These are phyloP conservation scores for Oryzaephilus surinamensis DNA, from an alignment of 1,140 invertebrate species.

Conservation along the genomic window DNA sequence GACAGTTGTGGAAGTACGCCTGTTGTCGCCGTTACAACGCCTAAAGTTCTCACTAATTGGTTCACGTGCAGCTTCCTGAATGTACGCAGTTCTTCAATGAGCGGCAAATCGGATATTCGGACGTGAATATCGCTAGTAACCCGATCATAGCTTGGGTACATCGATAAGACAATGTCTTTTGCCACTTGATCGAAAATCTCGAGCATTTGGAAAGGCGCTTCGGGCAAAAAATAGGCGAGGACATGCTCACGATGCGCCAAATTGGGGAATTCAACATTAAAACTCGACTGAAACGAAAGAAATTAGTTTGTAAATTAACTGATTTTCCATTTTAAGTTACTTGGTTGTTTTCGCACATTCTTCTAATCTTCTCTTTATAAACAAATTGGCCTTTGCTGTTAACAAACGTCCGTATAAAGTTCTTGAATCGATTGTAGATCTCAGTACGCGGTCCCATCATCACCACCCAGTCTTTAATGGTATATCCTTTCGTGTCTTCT, in stretches of 20 bases:
- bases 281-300: slow-evolving; percentile 53
- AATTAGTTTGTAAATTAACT: background rate
- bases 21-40: slow-evolving; percentile 93
- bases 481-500: slow-evolving; percentile 89
- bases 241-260: slow-evolving; percentile 85
- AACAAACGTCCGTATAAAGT: slow-evolving; percentile 83
- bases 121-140: slow-evolving; percentile 91
- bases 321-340: slow-evolving; percentile 30
- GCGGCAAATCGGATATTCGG: slow-evolving; percentile 85
- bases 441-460: slow-evolving; percentile 93
- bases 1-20: slow-evolving; percentile 93
- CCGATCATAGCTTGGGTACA: slow-evolving; percentile 93
- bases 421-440: slow-evolving; percentile 94
- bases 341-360: slow-evolving; percentile 88
- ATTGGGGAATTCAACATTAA: slow-evolving; percentile 88
- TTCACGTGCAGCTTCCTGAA: slow-evolving; percentile 95
- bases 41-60: slow-evolving; percentile 84
- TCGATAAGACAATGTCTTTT: slow-evolving; percentile 86
- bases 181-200: slow-evolving; percentile 93
- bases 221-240: slow-evolving; percentile 92
- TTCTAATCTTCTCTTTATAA: slow-evolving; percentile 85
- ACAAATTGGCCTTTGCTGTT: slow-evolving; percentile 80
- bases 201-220: slow-evolving; percentile 93
- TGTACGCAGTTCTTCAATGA: slow-evolving; percentile 92
- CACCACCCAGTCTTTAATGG: slow-evolving; percentile 89